Base-by-base conservation (phyloP, 1,140 invertebrate genomes). In the Liolophura sinensis region DNA sequence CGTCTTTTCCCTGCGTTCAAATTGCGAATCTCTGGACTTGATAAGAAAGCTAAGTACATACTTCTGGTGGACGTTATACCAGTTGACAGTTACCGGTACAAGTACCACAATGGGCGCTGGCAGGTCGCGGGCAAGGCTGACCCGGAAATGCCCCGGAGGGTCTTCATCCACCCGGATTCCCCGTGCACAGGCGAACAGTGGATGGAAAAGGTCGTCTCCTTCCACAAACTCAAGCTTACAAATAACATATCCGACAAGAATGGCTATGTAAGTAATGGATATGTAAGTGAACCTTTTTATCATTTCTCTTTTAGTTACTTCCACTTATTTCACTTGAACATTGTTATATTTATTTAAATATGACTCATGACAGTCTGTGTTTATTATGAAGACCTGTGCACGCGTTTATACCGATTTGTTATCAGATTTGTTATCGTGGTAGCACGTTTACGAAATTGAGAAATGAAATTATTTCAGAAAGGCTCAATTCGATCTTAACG, bases 221-320 rank as follows among this genome's bases (percentile, higher is more conserved):
- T 98, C 88, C 90, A 89, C 73, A 92, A 92, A 78, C 84, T 94
- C 4, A 95, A 95, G 80, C 85, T 96, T 0, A 95, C 94, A 12
- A 96, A 96, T 82, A 94, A 93, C 89, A 97, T 97, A 86, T 95
- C 93, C 87, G 95, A 98, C 88, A 97, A 97, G 89, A 95, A 97
- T 89, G 95, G 95, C 89, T 97, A 96, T 91, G 95, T 98, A 93
- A 97, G 95, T 97, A 59, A 40, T 40, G 31, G 31, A 40, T 40
- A 40, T 40, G 31, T 40, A 40, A 40, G 31, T 40, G 31, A 40
- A 40, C 31, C 31, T 9, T 40, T 40, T 40, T 40, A 55, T 57
- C 9, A 40, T 40, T 40, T 40, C 31, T 40, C 3, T 5, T 40
- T 40, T 40, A 40, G 31, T 40, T 40, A 40, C 3, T 5, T 3